Conservation (phyloP, 2,113 vertebrate species). For the Corythoichthys haematopterus region DNA sequence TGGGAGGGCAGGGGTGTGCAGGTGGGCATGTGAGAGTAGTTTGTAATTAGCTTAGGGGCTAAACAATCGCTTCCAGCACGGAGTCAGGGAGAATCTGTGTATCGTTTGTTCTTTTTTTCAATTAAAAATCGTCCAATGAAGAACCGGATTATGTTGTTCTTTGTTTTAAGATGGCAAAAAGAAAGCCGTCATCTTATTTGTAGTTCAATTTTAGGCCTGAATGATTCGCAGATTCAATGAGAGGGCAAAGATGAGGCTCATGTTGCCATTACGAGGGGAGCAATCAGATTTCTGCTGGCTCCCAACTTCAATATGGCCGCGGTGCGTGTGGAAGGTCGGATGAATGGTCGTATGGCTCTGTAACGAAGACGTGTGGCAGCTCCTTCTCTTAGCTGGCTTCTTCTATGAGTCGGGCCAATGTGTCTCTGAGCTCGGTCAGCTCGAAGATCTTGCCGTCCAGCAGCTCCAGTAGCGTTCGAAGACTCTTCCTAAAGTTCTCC, state of each 20-base stretch:
- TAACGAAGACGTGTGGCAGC: constrained; percentile 32
- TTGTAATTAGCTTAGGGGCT: constrained; percentile 6
- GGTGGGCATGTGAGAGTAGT: background rate
- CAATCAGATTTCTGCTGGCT: constrained; percentile 43
- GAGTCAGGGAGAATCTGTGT: background rate
- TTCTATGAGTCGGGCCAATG: constrained; percentile 91
- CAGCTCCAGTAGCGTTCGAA: constrained; percentile 96
- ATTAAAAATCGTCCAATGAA: background rate
- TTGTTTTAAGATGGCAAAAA: background rate
- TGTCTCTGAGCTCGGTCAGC: constrained; percentile 96
- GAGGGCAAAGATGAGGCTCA: background rate
- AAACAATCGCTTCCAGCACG: background rate
- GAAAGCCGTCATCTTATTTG: background rate
- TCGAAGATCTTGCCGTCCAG: constrained; percentile 99
- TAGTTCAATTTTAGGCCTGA: background rate
- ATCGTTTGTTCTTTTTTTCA: background rate
- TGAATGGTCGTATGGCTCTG: constrained; percentile 60
- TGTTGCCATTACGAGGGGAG: constrained; percentile 8
- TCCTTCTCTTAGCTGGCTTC: constrained; percentile 86
- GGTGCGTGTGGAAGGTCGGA: constrained; percentile 7
- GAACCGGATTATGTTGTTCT: background rate
- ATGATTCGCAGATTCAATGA: background rate
- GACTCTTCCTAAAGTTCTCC: constrained; percentile 94
- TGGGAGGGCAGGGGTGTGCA: background rate
- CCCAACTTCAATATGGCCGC: constrained; percentile 22